phyloP scores from a whole-genome alignment of 2,113 vertebrate species.

The Takifugu bimaculatus region DNA sequence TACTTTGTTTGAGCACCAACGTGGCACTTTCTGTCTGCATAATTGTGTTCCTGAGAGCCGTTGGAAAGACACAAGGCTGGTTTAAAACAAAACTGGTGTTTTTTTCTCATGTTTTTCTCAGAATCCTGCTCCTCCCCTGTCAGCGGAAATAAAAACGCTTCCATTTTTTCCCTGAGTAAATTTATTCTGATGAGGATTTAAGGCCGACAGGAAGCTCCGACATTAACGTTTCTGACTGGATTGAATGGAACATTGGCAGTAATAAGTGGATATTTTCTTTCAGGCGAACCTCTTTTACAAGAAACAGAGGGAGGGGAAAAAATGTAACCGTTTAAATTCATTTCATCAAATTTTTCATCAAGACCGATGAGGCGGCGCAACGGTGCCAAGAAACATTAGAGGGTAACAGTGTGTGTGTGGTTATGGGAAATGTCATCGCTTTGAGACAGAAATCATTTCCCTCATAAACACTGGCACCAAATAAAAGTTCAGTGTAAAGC shows the following conservation, averaged over 20 bases:
- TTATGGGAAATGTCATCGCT: constrained; percentile 40
- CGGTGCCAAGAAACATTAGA: constrained; percentile 31
- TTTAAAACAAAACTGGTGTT: no score
- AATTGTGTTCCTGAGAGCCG: constrained; percentile 10
- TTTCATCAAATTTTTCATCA: constrained; percentile 59
- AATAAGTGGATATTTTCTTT: constrained; percentile 34
- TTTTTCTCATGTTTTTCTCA: no score
- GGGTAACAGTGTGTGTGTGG: constrained; percentile 19
- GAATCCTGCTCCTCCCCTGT: constrained; percentile 7
- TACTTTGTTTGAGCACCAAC: constrained; percentile 24
- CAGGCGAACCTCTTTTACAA: constrained; percentile 20
- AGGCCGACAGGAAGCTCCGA: constrained; percentile 10
- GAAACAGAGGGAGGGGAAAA: constrained; percentile 4
- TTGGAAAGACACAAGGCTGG: background rate
- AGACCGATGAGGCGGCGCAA: constrained; percentile 50
- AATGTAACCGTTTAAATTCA: constrained; percentile 23
- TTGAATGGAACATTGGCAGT: constrained; percentile 20
- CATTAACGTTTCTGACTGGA: constrained; percentile 52
- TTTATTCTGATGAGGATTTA: constrained; percentile 18
- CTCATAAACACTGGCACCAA: constrained; percentile 43
- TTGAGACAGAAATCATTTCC: constrained; percentile 32
- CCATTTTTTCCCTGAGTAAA: constrained; percentile 15
- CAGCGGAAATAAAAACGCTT: constrained; percentile 10
- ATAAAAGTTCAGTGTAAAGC: constrained; percentile 56
- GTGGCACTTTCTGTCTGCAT: constrained; percentile 8